Base-by-base conservation (phyloP, 1,140 invertebrate species). In the Plectrocnemia conspersa region DNA sequence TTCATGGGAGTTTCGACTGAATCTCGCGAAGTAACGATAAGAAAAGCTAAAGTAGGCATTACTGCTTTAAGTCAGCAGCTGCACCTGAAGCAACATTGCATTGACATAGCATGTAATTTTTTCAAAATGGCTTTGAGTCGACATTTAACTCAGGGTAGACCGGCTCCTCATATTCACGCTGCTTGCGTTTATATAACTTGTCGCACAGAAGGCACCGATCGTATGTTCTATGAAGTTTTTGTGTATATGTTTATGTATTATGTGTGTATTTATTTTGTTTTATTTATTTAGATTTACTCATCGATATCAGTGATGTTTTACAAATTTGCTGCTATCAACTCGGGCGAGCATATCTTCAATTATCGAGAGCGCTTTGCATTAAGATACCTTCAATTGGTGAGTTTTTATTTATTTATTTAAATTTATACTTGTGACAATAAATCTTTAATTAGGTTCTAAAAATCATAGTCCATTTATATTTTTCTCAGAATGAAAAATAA, bases 141-240 rank as follows among this genome's bases (percentile, higher is more conserved):
- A 58, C 83, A 93, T 66, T 74, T 98, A 16, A 98, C 95, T 0
- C 82, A 92, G 65, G 97, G 97, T 24, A 76, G 96, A 19, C 91
- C 88, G 58, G 85, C 89, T 63, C 81, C 82, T n/a, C 89, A 93
- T 64, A 93, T 98, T 53, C 85, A 96, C 68, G 95, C 95, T 49
- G 94, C 97, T 35, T 99, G 96, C 77, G 84, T 99, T 6, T 99
- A 99, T 66, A 92, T 99, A 60, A 96, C 93, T 1, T 98, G 96
- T 65, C 78, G 97, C 55, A 90, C 89, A 16, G 93, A 97, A 75
- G 87, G 85, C 52, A 97, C 94, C 56, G 82, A 91, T 58, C 94
- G 90, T 92, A 91, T 90, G 83, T 82, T 88, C 87, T 79, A 54
- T 56, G 7, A 27, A 23, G 13, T 45, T 18, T 45, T 2, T 45